Base-by-base conservation (phyloP, 2,113 vertebrate genomes). In the Nothobranchius furzeri region DNA sequence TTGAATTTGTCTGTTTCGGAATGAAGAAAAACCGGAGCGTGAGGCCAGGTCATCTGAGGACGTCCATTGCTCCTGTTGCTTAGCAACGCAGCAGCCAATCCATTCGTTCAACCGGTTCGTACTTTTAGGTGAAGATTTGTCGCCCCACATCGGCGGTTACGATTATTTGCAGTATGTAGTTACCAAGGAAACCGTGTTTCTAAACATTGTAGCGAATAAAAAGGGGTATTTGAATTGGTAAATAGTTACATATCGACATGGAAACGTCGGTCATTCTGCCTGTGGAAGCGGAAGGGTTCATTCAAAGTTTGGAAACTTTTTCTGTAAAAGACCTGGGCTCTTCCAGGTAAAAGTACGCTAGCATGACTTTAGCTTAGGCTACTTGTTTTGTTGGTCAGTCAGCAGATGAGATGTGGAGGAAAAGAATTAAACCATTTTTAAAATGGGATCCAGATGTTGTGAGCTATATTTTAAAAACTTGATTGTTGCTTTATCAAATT, bases 301-400 rank as follows among this genome's bases (percentile, higher is more conserved):
- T 96, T 61, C 90, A 75, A 63, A 87, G 80, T 75, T 85, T 99
- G 82, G 88, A 86, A 69, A 87, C 73, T 50, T 93, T 93, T n/a
- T 65, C 89, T 2, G 72, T 96, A 7, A 90, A 88, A 3, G 95
- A 96, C 2, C 70, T 94, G 52, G 95, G 94, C 52, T 92, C 91
- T 3, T 14, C 70, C n/a, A 85, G 91, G 95, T 95, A 75, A 88
- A 81, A 47, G 50, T 25, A 43, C n/a, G 3, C 17, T 53, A 54
- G 17, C 62, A 47, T 24, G 12, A 71, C 9, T n/a, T 52, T 14
- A 64, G 49, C 12, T 20, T 30, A 24, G 20, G 12, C 7, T 24
- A 60, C 12, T 6, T 40, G 37, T 40, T 40, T 40, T 40, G 30
- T 30, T 30, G 30, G 30, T 30, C 30, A 40, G 37, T 40, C 7